Evolutionary conservation across 2,113 vertebrate species (phyloP).

Genomic region (Daphoenositta chrysoptera): DNA sequence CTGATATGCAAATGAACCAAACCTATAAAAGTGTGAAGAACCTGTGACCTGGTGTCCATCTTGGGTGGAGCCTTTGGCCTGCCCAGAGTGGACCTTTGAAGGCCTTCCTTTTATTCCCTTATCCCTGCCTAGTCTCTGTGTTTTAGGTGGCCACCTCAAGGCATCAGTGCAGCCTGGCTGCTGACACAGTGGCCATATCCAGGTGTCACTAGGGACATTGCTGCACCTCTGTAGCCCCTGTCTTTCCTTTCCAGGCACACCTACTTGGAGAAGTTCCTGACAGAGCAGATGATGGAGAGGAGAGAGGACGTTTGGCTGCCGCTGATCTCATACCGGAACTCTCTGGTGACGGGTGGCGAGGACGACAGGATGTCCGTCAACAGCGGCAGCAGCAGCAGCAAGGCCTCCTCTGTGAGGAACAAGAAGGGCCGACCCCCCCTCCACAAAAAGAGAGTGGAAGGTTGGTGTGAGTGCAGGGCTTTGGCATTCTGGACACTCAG

Average conservation of each 20-base stretch:
- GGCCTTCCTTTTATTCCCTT: no score
- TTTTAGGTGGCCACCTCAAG: no score
- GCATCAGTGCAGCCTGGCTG: not conserved
- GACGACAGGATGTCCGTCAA: conserved; percentile 96
- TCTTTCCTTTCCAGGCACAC: conserved; percentile 79
- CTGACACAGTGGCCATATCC: not conserved
- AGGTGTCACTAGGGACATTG: not conserved
- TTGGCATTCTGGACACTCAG: not conserved
- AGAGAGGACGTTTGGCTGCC: conserved; percentile 98
- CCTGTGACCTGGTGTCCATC: no score
- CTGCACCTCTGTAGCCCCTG: not conserved
- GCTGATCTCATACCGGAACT: conserved; percentile 97
- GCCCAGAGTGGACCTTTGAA: no score
- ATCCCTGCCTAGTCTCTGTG: no score
- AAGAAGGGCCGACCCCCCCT: conserved; percentile 94
- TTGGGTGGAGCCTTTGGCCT: no score
- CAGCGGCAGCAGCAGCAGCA: conserved; percentile 93
- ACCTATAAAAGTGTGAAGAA: no score
- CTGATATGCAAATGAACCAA: no score
- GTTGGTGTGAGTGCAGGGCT: conserved; percentile 65
- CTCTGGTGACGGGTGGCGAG: conserved; percentile 91
- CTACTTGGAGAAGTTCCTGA: conserved; percentile 97
- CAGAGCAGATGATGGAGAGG: conserved; percentile 96
- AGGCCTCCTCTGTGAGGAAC: conserved; percentile 92
- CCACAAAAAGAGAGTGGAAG: conserved; percentile 94